Conservation (phyloP, 2,113 vertebrate genomes). For the Indicator indicator region DNA sequence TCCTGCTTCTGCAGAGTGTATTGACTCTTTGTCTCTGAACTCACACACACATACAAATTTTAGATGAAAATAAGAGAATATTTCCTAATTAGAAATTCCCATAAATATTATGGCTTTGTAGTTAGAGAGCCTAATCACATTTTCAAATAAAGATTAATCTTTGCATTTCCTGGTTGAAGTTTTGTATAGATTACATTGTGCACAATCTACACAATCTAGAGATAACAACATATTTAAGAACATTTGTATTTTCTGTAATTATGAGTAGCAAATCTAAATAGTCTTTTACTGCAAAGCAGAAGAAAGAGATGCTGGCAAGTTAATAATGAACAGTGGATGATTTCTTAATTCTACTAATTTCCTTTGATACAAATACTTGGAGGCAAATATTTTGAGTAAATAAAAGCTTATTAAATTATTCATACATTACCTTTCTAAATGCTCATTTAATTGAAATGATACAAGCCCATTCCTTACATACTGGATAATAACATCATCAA, state of each 20-base stretch:
- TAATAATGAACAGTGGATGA: neutral
- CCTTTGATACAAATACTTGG: neutral
- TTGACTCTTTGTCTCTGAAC: neutral
- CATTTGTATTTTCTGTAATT: neutral
- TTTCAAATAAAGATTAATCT: neutral
- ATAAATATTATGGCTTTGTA: neutral
- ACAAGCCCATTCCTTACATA: slow-evolving; percentile 81
- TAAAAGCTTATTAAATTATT: neutral
- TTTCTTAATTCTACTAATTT: neutral
- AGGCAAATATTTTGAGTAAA: neutral
- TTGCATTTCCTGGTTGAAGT: neutral
- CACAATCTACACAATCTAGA: neutral
- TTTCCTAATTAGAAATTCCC: neutral
- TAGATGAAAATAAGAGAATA: neutral
- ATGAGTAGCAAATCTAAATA: neutral
- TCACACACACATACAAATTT: neutral
- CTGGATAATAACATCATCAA: slow-evolving; percentile 78
- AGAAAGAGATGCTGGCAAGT: neutral
- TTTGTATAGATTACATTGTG: neutral
- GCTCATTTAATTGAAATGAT: slow-evolving; percentile 84
- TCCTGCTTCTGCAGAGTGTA: neutral
- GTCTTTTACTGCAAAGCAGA: neutral
- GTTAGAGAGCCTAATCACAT: neutral
- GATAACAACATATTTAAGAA: neutral
- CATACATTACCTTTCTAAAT: slow-evolving; percentile 81